These are phyloP conservation scores for Ophioderma brevispina DNA, from an alignment of 35 echinoderm and acorn worm species.

Conservation along the genomic window DNA sequence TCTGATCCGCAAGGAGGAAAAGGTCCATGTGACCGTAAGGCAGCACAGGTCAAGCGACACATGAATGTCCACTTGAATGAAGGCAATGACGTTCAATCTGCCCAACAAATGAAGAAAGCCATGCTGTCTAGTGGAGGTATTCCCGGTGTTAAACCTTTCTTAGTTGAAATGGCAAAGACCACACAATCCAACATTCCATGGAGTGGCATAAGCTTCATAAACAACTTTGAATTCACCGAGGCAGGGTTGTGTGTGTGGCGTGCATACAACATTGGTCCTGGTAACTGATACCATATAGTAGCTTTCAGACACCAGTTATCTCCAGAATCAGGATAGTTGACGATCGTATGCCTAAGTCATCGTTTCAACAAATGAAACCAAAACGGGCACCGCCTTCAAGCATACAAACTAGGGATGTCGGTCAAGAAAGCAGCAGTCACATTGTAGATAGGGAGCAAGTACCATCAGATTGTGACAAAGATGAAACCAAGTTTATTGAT, in stretches of 20 bases:
- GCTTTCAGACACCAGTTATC: neutral
- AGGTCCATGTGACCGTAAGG: neutral
- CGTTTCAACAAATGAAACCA: neutral
- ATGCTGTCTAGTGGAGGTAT: neutral
- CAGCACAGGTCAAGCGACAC: neutral
- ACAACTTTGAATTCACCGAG: neutral
- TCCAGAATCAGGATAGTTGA: neutral
- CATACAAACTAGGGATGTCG: neutral
- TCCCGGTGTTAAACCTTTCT: neutral
- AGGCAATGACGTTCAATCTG: neutral
- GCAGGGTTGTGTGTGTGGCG: neutral
- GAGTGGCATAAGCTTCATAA: neutral
- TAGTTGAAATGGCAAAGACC: neutral
- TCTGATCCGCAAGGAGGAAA: neutral
- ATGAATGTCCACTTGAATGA: neutral
- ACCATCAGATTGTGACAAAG: neutral
- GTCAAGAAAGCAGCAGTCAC: neutral
- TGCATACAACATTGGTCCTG: neutral
- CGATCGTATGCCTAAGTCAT: neutral
- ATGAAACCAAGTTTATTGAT: neutral
- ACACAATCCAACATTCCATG: neutral
- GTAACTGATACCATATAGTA: neutral
- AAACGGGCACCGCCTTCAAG: neutral
- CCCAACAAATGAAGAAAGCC: neutral
- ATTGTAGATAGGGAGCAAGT: neutral